These are phyloP conservation scores for Pachydiplax longipennis DNA, from an alignment of 2,888 invertebrate genomes.

Conservation along the genomic window DNA sequence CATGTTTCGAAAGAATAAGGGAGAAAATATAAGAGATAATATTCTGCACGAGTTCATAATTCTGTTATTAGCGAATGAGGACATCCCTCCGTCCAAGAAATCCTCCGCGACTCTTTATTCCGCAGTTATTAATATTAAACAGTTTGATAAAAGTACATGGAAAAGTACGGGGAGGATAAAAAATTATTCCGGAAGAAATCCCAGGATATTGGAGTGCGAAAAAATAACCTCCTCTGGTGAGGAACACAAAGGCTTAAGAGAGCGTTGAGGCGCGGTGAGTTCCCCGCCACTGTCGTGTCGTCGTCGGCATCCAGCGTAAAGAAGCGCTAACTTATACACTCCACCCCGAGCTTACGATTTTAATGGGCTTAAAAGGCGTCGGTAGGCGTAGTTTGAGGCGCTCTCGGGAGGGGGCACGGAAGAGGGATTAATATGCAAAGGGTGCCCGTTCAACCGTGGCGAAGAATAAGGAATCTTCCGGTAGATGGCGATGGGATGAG, in stretches of 20 bases:
- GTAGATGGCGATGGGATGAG: background rate
- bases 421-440: constrained; percentile 44
- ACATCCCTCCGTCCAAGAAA: background rate
- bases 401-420: background rate
- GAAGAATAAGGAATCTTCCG: constrained; percentile 14
- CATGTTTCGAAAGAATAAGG: background rate
- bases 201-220: constrained; percentile 34
- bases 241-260: constrained; percentile 34
- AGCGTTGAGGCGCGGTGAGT: constrained; percentile 30
- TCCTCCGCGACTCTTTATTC: background rate
- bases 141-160: background rate
- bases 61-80: background rate
- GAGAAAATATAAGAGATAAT: background rate
- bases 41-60: background rate
- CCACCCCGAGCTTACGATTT: constrained; percentile 42
- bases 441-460: constrained; percentile 33
- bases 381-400: constrained; percentile 16
- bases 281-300: constrained; percentile 34
- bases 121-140: background rate
- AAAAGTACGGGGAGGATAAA: constrained; percentile 3
- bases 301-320: constrained; percentile 38
- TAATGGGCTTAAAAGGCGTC: constrained; percentile 42
- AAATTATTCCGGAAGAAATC: constrained; percentile 17
- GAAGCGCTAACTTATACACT: constrained; percentile 45
- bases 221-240: background rate